Conservation (phyloP, 2,888 invertebrate genomes). For the Andrena hattorfiana region DNA sequence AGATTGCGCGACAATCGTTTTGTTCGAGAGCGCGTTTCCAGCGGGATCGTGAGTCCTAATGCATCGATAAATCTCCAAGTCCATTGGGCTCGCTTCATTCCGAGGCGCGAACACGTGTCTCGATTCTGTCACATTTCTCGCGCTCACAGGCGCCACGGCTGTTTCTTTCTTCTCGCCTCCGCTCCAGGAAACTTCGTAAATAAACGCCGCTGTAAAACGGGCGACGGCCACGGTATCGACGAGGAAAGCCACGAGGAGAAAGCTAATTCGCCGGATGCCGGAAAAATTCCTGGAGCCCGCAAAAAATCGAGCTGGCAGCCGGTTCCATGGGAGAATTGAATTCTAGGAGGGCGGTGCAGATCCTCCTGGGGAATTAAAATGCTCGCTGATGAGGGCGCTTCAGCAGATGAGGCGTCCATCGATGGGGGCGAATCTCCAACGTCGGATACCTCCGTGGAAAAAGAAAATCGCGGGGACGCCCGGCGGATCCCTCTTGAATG, state of each 20-base stretch:
- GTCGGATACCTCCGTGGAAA: background rate
- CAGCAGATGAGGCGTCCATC: slow-evolving; percentile 9
- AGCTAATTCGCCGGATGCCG: slow-evolving; percentile 34
- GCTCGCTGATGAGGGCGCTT: slow-evolving; percentile 38
- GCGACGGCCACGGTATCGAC: slow-evolving; percentile 17
- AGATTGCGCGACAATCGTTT: slow-evolving; percentile 32
- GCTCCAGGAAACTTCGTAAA: slow-evolving; percentile 24
- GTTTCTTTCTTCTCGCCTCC: background rate
- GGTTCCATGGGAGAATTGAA: slow-evolving; percentile 40
- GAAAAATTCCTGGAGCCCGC: slow-evolving; percentile 19
- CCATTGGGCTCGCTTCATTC: slow-evolving; percentile 32
- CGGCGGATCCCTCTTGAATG: slow-evolving; percentile 26
- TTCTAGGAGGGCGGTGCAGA: slow-evolving; percentile 11
- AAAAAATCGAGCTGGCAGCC: slow-evolving; percentile 21
- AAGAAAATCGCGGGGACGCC: background rate
- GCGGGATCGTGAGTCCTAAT: slow-evolving; percentile 47
- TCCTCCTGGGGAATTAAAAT: slow-evolving; percentile 26
- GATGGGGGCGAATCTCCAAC: background rate
- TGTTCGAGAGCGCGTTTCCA: slow-evolving; percentile 28
- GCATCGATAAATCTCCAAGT: slow-evolving; percentile 69
- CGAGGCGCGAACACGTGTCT: background rate
- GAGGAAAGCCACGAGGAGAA: background rate
- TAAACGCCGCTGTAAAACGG: slow-evolving; percentile 20
- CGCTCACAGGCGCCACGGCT: slow-evolving; percentile 9
- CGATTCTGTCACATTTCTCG: slow-evolving; percentile 55